A percentile compares a stretch with the other conserved stretches of the same genome.
Conservation (phyloP, 2,888 invertebrate genomes). For the Cristatella mucedo region DNA sequence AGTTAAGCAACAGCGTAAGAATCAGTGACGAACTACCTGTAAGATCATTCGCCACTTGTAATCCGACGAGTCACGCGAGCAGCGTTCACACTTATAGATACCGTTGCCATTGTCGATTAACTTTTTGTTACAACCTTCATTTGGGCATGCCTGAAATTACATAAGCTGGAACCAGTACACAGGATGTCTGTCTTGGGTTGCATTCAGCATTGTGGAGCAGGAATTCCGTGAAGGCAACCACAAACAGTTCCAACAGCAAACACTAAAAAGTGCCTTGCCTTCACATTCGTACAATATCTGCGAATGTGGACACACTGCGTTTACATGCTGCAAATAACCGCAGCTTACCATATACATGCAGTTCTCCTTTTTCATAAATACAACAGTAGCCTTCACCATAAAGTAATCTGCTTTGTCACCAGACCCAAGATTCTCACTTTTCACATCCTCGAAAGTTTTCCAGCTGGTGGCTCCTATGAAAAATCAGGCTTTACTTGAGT, state of each 20-base stretch:
- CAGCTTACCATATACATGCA: constrained; percentile 55
- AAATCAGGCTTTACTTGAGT: too few relatives aligned
- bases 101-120: constrained; percentile 72
- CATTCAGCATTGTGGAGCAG: too few relatives aligned
- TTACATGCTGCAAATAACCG: too few relatives aligned
- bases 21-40: constrained; percentile 46
- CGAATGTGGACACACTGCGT: too few relatives aligned
- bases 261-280: too few relatives aligned
- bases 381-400: constrained; percentile 58
- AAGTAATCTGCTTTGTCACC: constrained; percentile 67
- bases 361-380: constrained; percentile 63
- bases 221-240: too few relatives aligned
- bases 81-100: constrained; percentile 83
- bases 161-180: not conserved
- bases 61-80: constrained; percentile 62
- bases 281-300: too few relatives aligned
- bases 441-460: constrained; percentile 60
- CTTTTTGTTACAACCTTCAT: constrained; percentile 82
- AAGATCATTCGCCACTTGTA: constrained; percentile 71
- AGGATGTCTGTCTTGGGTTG: too few relatives aligned
- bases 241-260: too few relatives aligned
- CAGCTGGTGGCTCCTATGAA: too few relatives aligned
- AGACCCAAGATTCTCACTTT: constrained; percentile 48
- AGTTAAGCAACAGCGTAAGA: constrained; percentile 2
- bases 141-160: constrained; percentile 55